phyloP scores from a whole-genome alignment of 1,140 invertebrate genomes.

The Plutomurus gul region DNA sequence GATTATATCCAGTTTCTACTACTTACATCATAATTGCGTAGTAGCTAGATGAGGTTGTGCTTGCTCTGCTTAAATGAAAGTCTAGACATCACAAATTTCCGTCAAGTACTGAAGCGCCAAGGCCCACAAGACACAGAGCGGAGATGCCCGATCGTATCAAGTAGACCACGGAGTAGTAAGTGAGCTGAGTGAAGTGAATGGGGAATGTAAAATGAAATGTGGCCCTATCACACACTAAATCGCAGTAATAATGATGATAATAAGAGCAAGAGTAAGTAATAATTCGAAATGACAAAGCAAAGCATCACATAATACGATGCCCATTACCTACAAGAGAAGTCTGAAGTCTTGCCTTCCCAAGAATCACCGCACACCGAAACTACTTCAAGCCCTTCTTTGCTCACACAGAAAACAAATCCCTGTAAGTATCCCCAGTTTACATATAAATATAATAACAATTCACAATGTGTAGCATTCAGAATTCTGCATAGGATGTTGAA shows the following conservation, averaged over 20 bases:
- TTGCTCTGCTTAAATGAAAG: background rate
- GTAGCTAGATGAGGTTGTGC: background rate
- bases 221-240: background rate
- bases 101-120: background rate
- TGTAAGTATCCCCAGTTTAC: too few relatives aligned
- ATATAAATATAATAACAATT: background rate
- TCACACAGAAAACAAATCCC: background rate
- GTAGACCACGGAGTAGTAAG: background rate
- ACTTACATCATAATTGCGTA: too few relatives aligned
- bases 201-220: slow-evolving; percentile 12
- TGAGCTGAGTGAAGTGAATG: slow-evolving; percentile 11
- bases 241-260: background rate
- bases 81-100: background rate
- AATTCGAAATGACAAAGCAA: background rate
- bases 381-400: background rate
- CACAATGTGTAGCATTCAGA: too few relatives aligned
- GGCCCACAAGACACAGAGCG: background rate
- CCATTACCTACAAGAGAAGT: too few relatives aligned
- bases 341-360: too few relatives aligned
- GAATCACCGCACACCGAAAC: background rate
- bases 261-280: background rate
- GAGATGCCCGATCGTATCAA: background rate
- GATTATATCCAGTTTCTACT: background rate
- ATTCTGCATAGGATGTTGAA: background rate
- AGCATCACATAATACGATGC: background rate